Evolutionary conservation across 30 jellyfish, hydroid and myxozoan genomes (phyloP), one percentile per base, ranked within the genome.

Genomic region (Turritopsis dohrnii): DNA sequence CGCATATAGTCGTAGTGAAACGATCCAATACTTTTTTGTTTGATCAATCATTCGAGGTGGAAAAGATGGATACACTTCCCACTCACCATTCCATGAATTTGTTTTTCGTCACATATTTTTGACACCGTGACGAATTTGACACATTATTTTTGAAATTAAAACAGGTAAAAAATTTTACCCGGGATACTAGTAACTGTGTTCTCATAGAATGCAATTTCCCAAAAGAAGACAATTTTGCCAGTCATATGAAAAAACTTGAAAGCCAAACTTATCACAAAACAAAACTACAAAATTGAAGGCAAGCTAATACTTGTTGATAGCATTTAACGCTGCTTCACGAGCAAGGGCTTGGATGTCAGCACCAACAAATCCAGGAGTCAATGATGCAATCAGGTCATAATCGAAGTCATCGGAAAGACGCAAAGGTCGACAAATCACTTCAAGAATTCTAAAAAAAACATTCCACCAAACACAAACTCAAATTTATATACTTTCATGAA

Each of bases 321-420:
- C 99, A 77, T 81, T 83, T 95, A 94, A 88, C 22, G 98, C 98
- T 4, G 99, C 98, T 81, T 90, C 99, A 52, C 99, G 87, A 18
- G 95, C 88, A 25, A 95, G 85, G 20, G 99, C 98, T 72, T 87
- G 87, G 29, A 95, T 95, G 66, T 95, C 99, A 1, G 98, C 97
- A 27, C 97, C 99, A 74, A 95, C 99, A 74, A 84, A 95, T 0
- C 99, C 99, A 52, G 99, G 99, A 0, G 98, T 95, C 71, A 81
- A 91, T 7, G 90, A 19, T 19, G 99, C 99, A 13, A 95, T 53
- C 54, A 79, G 83, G 13, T 73, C 83, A 75, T 19, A 90, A 66
- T 91, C 75, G 66, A 90, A 88, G 71, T 74, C 81, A 16, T 28
- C 91, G 24, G 95, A 74, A 75, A 90, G 84, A 18, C 96, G 86